Base-by-base conservation (phyloP, 2,113 vertebrate genomes). In the Otolemur garnettii region DNA sequence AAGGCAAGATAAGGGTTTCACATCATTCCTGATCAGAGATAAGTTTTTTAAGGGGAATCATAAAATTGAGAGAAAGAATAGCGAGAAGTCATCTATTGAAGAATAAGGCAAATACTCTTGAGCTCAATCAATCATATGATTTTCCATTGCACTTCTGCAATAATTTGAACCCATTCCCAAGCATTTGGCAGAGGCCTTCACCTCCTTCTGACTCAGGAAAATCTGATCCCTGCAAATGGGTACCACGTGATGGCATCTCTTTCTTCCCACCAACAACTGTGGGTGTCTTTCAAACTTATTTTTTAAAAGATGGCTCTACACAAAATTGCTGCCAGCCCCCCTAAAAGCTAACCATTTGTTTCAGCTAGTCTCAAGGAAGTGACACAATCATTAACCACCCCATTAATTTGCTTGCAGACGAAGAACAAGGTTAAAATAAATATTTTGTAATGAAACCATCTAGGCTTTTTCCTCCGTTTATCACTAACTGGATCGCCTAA, bases 191-290 rank as follows among this genome's bases (percentile, higher is more conserved):
- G 85, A 78, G 91, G 60, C 86, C 82, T 92, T 95, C 95, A 84
- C 86, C 74, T 68, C 11, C 72, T 93, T 96, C 94, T 97, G 94
- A 97, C 92, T 97, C 96, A 97, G 97, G 95, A 97, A 96, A 98
- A 97, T 94, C 86, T 97, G 97, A 97, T 96, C 95, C 78, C 59
- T 96, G 86, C 68, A 93, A 90, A 96, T 95, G 90, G 97, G 96
- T 95, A 95, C 80, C 82, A 97, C 19, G 59, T 97, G 92, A 98
- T 85, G 53, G 78, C 84, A 93, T 93, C 78, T 80, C 64, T 95
- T 95, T 38, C 88, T n/a, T 93, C 59, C 78, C 92, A 92, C 84
- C 91, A 97, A 97, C 92, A 98, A 97, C 95, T 97, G 91, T 96
- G 93, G 33, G 75, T 87, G 86, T 94, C 96, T 96, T 95, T 98